Evolutionary conservation across 2,888 invertebrate genomes (phyloP), one percentile per base, ranked within the genome.

Genomic region (Calameuta idolon): DNA sequence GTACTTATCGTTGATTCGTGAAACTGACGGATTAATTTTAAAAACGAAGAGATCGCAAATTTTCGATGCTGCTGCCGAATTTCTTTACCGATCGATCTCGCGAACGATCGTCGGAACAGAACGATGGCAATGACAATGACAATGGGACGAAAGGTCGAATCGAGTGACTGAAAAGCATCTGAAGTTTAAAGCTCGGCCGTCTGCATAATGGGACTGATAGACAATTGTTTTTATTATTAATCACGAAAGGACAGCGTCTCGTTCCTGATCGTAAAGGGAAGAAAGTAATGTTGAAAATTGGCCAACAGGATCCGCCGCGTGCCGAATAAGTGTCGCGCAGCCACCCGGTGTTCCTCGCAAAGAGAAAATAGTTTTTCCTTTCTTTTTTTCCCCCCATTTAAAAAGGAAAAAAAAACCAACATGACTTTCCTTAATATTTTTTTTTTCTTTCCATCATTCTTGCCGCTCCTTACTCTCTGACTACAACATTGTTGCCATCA

Each of bases 401-500:
- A 33, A 5, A 15, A 55, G 23, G 23, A 55, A 5, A 15, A 55
- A 55, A 55, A 55, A 55, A 55, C 1, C 55, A 55, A 55, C 23
- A 23, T 23, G 1, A 23, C 23, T 55, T 23, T 23, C 9, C 55
- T 23, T 9, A 55, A 55, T 55, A 9, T 55, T 55, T 23, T 23
- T 55, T 55, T 15, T 55, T 55, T 23, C 23, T 55, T 55, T 55
- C 55, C 9, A 5, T 55, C 55, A 55, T 55, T 55, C 55, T 55
- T 9, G 55, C 23, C 55, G 55, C 55, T 23, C 55, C 55, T 55
- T 55, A 23, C 2, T 55, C 55, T 55, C 23, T 23, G 9, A 23
- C 55, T 23, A 30, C 34, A 33, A 74, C 33, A 30, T 74, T 35
- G 69, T 76, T 73, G 75, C 79, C 73, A 79, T 80, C 79, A 74